Base-by-base conservation (phyloP, 2,797 vertebrate species). In the Onychomys torridus region DNA sequence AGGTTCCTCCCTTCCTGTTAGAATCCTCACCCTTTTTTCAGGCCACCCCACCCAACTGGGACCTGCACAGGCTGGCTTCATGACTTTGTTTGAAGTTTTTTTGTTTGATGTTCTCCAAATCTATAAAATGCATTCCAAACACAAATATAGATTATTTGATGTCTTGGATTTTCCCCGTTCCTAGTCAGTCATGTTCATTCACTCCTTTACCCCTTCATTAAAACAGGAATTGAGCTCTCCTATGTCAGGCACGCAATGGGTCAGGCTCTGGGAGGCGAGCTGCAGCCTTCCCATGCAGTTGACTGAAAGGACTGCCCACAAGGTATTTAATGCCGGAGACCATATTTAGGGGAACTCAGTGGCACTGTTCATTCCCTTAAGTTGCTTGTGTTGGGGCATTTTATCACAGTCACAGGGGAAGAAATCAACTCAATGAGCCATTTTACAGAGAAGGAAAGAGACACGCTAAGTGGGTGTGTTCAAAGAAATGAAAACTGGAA, bases 11-110 rank as follows among this genome's bases (percentile, higher is more conserved):
- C 90, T 97, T 97, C 97, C 96, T 89, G 89, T 96, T 63, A 73
- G 82, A 87, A n/a, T 84, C 92, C 89, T 93, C 84, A 96, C 73
- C 93, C 91, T 86, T 90, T 97, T 93, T 89, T 92, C 86, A 93
- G 73, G 92, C 79, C 83, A 89, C 95, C 95, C 92, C 96, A 96
- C 96, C 96, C 97, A 75, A 5, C 55, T 19, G 83, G 94, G 92
- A 95, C 92, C 75, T 96, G 98, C 92, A 96, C 95, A 90, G 97
- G 95, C 97, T 95, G 95, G 96, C 96, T 96, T 95, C 95, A 16
- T 17, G 57, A 83, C 95, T 84, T 52, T 91, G 87, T 96, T 97
- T 97, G 97, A 98, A 96, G 96, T 97, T 95, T 95, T 95, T 63
- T 67, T 91, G 89, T 98, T 97, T 97, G 97, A 98, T 96, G 97